Evolutionary conservation across 2,888 invertebrate species (phyloP), one percentile per base, ranked within the genome.

Genomic region (Magallana nippona): DNA sequence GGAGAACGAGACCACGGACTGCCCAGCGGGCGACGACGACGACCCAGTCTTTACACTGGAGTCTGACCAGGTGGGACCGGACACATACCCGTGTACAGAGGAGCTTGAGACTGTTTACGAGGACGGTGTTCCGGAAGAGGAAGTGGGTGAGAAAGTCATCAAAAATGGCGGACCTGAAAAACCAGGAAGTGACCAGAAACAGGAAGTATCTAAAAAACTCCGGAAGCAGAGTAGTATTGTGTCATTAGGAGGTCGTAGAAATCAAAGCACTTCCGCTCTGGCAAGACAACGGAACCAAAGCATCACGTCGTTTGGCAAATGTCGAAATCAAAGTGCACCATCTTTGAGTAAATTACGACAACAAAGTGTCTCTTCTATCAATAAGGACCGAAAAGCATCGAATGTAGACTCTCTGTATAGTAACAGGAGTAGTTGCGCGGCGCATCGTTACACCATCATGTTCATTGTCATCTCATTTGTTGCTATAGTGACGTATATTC

Each of bases 401-500:
- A 71, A 71, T 71, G 71, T 71, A 27, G 71, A 71, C 27, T 71
- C 71, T 17, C 22, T 71, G 13, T 71, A 27, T 2, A 71, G 71
- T 22, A 71, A 71, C 22, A 71, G 32, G 32, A 71, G 15, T 15
- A 71, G 22, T 5, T 71, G 71, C 32, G 27, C 71, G 32, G 71
- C 27, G 15, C 71, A 79, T 55, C 55, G 79, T 13, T 79, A 56
- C 19, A 79, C 79, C 2, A 56, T 56, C 3, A 79, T 79, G 79
- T 79, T 79, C 19, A 79, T 79, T 8, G 56, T 57, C 3, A 79
- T 79, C 27, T 79, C 79, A 56, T 79, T 79, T 55, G 56, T 79
- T 13, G 79, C 79, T 55, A 56, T 79, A 3, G 79, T 79, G 17
- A 79, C 79, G 11, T 56, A 79, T n/a, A 79, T 79, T 79, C 79